Evolutionary conservation across 2,113 vertebrate genomes (phyloP), one percentile per base, ranked within the genome.

Genomic region (Triplophysa rosa): DNA sequence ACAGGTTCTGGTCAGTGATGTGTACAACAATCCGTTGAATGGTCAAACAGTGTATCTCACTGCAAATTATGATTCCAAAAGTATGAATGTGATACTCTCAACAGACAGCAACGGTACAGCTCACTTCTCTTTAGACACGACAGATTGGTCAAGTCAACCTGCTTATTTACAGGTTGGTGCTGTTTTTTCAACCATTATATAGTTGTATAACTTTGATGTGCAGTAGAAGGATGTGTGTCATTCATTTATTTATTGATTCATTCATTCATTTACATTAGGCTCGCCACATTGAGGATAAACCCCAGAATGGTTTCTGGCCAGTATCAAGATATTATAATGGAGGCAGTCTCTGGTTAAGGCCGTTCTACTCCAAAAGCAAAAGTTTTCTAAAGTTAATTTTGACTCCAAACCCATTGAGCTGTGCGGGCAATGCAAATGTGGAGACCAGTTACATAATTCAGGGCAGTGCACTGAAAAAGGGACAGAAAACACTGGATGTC

Each of bases 321-420:
- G 19, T 0, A 0, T 59, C 1, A 66, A 69, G 1, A 52, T 9
- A 6, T 21, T 87, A 89, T 81, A 42, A 21, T 10, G 1, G 5
- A 0, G 86, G 68, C 17, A 9, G 47, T 47, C 79, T 45, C 21
- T 1, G 2, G 0, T 23, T 84, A 1, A 13, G 19, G 1, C 16
- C 62, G 0, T 92, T 92, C 77, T 88, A 90, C 82, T 93, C 93
- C 70, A n/a, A 89, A 89, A 93, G 90, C 78, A 87, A 52, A 0
- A 92, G 91, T 66, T 93, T 91, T 42, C 4, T 93, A 83, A 90
- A 86, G 83, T 74, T 93, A 49, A 85, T 67, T 82, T 78, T 78
- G 23, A 23, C 66, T 19, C 56, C 12, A 2, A 33, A 8, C 0
- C 58, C 17, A 24, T 42, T 92, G 8, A 10, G 87, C 67, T 93